Percentiles rank a stretch among this genome's conserved stretches.
Conservation (phyloP, 2,888 invertebrate genomes). For the Lacanobia oleracea region DNA sequence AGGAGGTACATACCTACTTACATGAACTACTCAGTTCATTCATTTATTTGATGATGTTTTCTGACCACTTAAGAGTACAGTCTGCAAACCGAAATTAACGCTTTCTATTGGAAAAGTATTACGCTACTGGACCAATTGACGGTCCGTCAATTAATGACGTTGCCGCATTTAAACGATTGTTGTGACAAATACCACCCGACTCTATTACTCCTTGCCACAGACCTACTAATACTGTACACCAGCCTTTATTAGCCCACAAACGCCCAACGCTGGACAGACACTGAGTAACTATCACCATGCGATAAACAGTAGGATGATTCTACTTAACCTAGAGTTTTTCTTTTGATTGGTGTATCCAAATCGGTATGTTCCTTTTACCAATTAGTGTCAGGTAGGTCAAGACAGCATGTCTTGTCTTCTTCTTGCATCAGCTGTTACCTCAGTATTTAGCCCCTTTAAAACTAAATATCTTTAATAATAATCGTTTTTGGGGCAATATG, state of each 20-base stretch:
- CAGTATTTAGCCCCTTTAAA: not conserved
- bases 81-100: conserved; percentile 13
- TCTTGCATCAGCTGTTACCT: not conserved
- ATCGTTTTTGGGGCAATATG: not conserved
- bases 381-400: not conserved
- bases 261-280: not conserved
- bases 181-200: conserved; percentile 72
- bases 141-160: conserved; percentile 75
- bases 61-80: not conserved
- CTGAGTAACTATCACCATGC: not conserved
- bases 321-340: too few species aligned
- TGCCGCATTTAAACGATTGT: conserved; percentile 76
- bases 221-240: conserved; percentile 56
- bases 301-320: too few species aligned
- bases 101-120: conserved; percentile 51
- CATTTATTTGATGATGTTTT: not conserved
- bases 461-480: not conserved
- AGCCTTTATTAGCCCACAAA: conserved; percentile 12
- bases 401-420: not conserved
- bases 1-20: too few species aligned
- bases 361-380: not conserved
- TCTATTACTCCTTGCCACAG: conserved; percentile 65
- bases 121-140: conserved; percentile 63
- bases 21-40: not conserved
- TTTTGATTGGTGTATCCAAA: too few species aligned